Evolutionary conservation across 2,888 invertebrate genomes (phyloP).

Genomic region (Parasteatoda lunata): DNA sequence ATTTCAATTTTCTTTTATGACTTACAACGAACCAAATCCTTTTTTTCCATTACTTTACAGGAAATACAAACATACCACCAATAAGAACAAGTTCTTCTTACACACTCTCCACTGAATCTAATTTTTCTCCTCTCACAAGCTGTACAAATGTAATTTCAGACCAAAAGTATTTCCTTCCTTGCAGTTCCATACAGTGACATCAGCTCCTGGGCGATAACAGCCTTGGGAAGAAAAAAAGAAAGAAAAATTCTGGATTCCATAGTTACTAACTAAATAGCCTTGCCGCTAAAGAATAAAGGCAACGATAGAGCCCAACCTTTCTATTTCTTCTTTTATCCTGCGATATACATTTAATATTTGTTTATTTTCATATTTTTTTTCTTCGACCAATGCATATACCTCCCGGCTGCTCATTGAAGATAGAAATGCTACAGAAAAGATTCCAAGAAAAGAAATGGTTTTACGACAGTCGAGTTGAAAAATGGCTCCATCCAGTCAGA

Average conservation of each 20-base stretch:
- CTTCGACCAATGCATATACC: neutral
- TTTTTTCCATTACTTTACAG: too few relatives aligned
- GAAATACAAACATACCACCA: too few relatives aligned
- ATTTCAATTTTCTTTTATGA: too few relatives aligned
- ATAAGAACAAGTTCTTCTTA: too few relatives aligned
- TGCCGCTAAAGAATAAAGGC: conserved; percentile 8
- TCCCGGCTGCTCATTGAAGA: conserved; percentile 4
- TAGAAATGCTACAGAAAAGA: conserved; percentile 50
- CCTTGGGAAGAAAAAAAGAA: conserved; percentile 12
- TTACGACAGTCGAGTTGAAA: conserved; percentile 45
- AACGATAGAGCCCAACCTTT: conserved; percentile 17
- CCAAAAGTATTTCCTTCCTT: neutral
- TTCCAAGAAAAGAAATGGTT: conserved; percentile 35
- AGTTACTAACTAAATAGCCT: conserved; percentile 31
- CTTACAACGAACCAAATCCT: too few relatives aligned
- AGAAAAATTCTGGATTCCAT: neutral
- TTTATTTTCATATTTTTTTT: neutral
- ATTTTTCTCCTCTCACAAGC: too few relatives aligned
- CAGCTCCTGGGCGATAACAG: neutral
- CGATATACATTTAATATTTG: neutral
- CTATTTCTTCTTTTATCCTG: neutral
- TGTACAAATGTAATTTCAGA: neutral
- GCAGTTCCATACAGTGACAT: neutral
- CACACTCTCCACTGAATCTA: too few relatives aligned
- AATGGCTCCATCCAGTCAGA: conserved; percentile 54